Base-by-base conservation (phyloP, 1,140 invertebrate genomes). In the Tachypleus tridentatus region DNA sequence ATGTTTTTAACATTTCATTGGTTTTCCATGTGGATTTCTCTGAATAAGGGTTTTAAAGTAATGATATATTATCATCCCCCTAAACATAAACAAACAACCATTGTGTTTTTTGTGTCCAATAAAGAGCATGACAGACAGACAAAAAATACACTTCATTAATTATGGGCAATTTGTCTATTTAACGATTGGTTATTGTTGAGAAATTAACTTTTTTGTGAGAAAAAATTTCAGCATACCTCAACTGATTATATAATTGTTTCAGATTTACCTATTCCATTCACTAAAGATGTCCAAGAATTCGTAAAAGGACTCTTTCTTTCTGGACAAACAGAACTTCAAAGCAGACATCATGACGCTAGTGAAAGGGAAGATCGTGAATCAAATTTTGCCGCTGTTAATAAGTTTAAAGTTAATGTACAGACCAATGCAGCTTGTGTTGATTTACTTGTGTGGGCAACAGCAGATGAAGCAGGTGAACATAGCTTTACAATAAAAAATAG, bases 361-460 rank as follows among this genome's bases (percentile, higher is more conserved):
- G 85, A 88, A 64, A 79, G 84, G n/a, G 88, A 91, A 72, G 72
- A 72, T 61, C 61, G 62, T 60, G 69, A 70, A 62, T 68, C 68
- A 10, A 71, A 67, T 68, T 66, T 86, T 80, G 60, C 88, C 3
- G 84, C 87, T 0, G 85, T 93, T 4, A 94, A 94, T 78, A 88
- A 88, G 74, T 92, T 94, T 73, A 95, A 96, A 79, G 86, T 97
- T 50, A 95, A 95, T 74, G 91, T 98, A 0, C 92, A 94, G 83
- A 92, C 93, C 0, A 97, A 97, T 80, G 93, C 95, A 4, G 92
- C 93, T 10, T 98, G 95, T 77, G 91, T 98, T 3, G 94, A 99
- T 77, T 82, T 99, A 0, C 81, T 99, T 3, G 93, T 98, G 50
- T 99, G 96, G 96, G 92, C 94, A 8, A 93, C 96, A 71, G 86